Percentiles rank a stretch among this genome's conserved stretches.
phyloP scores from a whole-genome alignment of 2,113 vertebrate genomes.

The Brevimyrus niger region DNA sequence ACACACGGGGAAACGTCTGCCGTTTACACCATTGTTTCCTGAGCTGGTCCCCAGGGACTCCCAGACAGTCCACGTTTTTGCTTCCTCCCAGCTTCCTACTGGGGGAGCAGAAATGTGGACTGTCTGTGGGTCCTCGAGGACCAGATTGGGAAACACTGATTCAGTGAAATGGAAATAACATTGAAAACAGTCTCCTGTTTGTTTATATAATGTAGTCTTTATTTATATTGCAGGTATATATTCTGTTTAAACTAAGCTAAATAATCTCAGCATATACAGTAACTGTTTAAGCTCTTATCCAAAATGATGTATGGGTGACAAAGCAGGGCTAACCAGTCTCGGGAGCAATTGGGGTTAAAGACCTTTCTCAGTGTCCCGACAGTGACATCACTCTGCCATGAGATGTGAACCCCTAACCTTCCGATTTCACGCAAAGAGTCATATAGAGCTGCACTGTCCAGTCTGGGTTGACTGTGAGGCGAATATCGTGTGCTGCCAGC shows the following conservation, averaged over 20 bases:
- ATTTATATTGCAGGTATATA: not conserved
- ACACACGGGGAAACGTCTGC: not conserved
- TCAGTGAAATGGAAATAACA: not conserved
- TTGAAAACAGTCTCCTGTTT: not conserved
- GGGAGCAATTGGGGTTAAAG: not conserved
- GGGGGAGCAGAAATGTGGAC: not conserved
- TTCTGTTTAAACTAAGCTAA: not conserved
- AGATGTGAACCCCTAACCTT: not conserved
- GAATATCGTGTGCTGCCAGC: not conserved
- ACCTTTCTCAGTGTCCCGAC: not conserved
- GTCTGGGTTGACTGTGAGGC: not conserved
- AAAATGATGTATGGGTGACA: not conserved
- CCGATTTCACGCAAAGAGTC: not conserved
- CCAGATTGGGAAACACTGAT: not conserved
- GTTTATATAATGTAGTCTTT: not conserved
- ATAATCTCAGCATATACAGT: not conserved
- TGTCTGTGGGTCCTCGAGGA: not conserved
- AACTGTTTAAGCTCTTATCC: not conserved
- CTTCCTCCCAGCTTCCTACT: not conserved
- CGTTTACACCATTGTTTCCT: not conserved
- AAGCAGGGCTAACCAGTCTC: not conserved
- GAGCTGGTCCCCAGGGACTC: not conserved
- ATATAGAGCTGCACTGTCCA: not conserved
- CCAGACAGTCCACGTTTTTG: not conserved
- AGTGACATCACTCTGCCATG: not conserved